Conservation (phyloP, 2,888 invertebrate genomes). For the Melanostoma mellinum region DNA sequence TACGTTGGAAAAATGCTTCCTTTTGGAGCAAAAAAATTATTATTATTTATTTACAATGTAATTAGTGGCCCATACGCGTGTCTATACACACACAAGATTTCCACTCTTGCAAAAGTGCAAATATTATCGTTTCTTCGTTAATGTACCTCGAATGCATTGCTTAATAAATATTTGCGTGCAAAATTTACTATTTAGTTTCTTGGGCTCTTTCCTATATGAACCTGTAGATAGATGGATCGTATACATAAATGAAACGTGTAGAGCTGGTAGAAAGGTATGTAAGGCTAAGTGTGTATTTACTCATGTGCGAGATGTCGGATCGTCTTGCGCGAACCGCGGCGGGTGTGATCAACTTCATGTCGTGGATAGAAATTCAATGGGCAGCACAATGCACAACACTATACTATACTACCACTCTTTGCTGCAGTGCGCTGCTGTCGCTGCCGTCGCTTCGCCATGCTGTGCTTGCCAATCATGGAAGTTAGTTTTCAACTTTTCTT, state of each 20-base stretch:
- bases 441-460: background rate
- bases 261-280: conserved; percentile 12
- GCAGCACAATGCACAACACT: conserved; percentile 31
- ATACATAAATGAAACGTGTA: conserved; percentile 36
- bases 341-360: conserved; percentile 68
- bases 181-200: conserved; percentile 51
- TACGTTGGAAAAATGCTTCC: conserved; percentile 39
- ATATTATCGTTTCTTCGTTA: conserved; percentile 53
- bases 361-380: conserved; percentile 62
- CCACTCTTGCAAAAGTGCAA: conserved; percentile 49
- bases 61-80: conserved; percentile 47
- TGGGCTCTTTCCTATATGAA: conserved; percentile 3
- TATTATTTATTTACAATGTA: conserved; percentile 65
- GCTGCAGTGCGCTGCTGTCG: background rate
- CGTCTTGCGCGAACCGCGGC: conserved; percentile 49
- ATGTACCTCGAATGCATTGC: conserved; percentile 52
- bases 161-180: conserved; percentile 67
- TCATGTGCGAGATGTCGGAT: conserved; percentile 47
- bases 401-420: conserved; percentile 7
- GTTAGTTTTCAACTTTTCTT: conserved; percentile 8
- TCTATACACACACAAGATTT: conserved; percentile 22
- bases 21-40: conserved; percentile 38
- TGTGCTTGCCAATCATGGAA: conserved; percentile 26
- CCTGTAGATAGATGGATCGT: conserved; percentile 1
- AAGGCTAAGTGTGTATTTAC: conserved; percentile 45